These are phyloP conservation scores for Crocuta crocuta DNA, from an alignment of 2,113 vertebrate genomes.

Conservation along the genomic window DNA sequence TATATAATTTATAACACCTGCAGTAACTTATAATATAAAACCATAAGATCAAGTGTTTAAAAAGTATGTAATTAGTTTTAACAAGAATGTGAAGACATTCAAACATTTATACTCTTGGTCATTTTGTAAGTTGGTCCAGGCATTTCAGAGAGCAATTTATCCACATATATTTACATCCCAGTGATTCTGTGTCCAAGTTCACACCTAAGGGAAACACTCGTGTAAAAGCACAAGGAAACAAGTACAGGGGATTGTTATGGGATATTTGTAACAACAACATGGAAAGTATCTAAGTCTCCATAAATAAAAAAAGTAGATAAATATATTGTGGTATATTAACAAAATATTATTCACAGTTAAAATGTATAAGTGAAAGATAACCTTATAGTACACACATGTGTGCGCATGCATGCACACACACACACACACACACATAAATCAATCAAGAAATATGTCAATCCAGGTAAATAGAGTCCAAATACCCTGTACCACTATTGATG, in stretches of 20 bases:
- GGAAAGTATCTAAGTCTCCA: background rate
- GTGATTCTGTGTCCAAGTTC: background rate
- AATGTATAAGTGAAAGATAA: background rate
- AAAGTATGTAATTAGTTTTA: background rate
- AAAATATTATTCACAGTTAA: background rate
- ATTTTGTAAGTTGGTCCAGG: background rate
- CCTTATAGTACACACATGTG: background rate
- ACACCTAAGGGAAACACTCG: background rate
- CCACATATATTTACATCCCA: background rate
- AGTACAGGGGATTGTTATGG: background rate
- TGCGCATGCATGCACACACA: too few species aligned
- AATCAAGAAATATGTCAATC: background rate
- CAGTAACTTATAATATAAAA: background rate
- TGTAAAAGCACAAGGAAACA: background rate
- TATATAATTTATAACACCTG: background rate
- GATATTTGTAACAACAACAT: background rate
- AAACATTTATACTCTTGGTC: background rate
- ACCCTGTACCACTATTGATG: background rate
- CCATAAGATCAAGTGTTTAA: background rate
- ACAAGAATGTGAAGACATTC: background rate
- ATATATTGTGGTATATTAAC: background rate
- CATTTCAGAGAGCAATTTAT: background rate
- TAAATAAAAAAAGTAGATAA: background rate
- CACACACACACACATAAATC: background rate
- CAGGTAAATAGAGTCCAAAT: background rate